phyloP scores from a whole-genome alignment of 2,797 vertebrate species.

The Chiroxiphia lanceolata region DNA sequence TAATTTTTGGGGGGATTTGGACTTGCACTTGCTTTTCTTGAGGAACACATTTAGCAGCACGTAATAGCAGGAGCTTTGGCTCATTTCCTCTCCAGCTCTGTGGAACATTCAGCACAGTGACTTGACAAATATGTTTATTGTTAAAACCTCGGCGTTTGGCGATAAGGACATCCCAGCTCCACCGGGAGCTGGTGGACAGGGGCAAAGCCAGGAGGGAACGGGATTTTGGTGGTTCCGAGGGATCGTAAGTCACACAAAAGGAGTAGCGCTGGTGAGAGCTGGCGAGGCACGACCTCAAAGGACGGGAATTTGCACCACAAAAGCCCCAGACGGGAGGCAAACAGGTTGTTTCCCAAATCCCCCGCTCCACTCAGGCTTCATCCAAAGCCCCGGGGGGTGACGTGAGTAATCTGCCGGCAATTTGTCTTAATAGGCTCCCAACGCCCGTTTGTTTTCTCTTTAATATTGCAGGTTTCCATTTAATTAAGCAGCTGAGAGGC shows the following conservation, averaged over 20 bases:
- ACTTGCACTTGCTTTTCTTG: background rate
- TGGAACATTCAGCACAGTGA: conserved; percentile 51
- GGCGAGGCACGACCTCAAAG: background rate
- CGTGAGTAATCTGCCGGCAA: background rate
- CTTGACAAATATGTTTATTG: conserved; percentile 69
- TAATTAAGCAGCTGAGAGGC: conserved; percentile 77
- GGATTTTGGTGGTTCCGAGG: background rate
- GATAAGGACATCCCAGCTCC: background rate
- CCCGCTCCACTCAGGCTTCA: background rate
- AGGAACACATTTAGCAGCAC: conserved; percentile 1
- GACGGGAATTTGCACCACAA: background rate
- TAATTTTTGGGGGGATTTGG: background rate
- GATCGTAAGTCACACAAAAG: background rate
- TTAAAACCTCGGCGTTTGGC: conserved; percentile 18
- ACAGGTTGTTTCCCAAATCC: background rate
- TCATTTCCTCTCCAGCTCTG: conserved; percentile 36
- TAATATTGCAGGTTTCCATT: conserved; percentile 75
- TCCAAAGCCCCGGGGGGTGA: background rate
- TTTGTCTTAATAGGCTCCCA: conserved; percentile 24
- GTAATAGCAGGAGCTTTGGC: conserved; percentile 2
- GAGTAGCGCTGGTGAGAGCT: background rate
- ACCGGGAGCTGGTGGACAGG: background rate
- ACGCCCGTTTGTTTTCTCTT: conserved; percentile 61
- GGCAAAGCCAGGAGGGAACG: background rate
- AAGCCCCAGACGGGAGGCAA: background rate